phyloP scores from a whole-genome alignment of 2,113 vertebrate species.

The Peucedramus taeniatus region DNA sequence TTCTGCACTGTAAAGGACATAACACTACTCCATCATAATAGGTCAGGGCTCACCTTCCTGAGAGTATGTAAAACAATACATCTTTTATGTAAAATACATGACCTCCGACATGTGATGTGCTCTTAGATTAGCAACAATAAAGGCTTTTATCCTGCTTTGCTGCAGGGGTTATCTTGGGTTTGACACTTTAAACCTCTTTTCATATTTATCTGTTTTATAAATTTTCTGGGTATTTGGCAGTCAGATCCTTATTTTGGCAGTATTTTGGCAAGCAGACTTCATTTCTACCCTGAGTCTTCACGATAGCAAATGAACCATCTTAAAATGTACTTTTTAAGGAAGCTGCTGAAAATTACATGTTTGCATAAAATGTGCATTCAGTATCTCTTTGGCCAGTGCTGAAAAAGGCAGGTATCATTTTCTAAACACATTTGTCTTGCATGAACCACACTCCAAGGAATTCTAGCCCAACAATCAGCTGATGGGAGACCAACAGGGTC shows the following conservation, averaged over 20 bases:
- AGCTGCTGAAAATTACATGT: conserved; percentile 62
- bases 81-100: conserved; percentile 44
- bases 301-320: conserved; percentile 65
- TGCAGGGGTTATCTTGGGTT: conserved; percentile 36
- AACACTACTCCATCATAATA: conserved; percentile 33
- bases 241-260: conserved; percentile 67
- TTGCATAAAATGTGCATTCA: conserved; percentile 37
- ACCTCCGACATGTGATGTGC: conserved; percentile 48
- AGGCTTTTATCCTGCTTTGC: conserved; percentile 33
- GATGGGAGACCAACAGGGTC: not conserved
- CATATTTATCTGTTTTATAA: conserved; percentile 67
- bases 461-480: not conserved
- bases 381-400: not conserved
- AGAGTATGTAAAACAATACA: conserved; percentile 47
- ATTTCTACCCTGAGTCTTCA: conserved; percentile 57
- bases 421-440: not conserved
- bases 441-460: not conserved
- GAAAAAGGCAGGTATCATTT: not conserved
- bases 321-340: conserved; percentile 70
- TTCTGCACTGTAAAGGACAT: not conserved
- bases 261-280: conserved; percentile 84
- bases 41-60: conserved; percentile 48
- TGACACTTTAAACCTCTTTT: conserved; percentile 56
- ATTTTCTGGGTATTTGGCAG: conserved; percentile 60
- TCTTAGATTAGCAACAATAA: conserved; percentile 57